Conservation (phyloP, 2,888 invertebrate species). For the Agrotis segetum region DNA sequence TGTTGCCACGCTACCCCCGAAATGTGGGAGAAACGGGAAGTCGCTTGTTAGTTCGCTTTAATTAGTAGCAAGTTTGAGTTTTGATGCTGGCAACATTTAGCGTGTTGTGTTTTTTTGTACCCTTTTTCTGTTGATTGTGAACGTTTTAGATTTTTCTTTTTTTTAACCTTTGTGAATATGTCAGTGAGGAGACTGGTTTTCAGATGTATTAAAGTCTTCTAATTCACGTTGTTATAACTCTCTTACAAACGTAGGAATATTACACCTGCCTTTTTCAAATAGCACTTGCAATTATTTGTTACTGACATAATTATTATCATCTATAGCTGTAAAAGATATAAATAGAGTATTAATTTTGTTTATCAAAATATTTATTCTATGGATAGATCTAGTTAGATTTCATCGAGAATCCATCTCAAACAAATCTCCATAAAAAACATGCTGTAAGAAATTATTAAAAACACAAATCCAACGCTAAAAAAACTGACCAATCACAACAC, state of each 20-base stretch:
- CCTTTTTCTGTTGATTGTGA: constrained; percentile 50
- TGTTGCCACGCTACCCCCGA: constrained; percentile 78
- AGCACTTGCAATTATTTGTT: no score
- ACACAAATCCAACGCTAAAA: constrained; percentile 28
- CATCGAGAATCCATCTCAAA: neutral
- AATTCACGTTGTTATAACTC: no score
- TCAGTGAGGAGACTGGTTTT: neutral
- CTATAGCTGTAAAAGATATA: no score
- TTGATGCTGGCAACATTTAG: constrained; percentile 76
- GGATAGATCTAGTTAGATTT: neutral
- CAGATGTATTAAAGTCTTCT: no score
- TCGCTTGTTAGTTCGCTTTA: constrained; percentile 88
- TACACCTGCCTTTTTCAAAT: no score
- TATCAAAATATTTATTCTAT: neutral
- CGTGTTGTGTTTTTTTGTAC: constrained; percentile 66
- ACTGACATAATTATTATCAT: no score
- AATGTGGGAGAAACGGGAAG: constrained; percentile 82
- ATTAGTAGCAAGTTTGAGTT: constrained; percentile 86
- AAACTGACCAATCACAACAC: constrained; percentile 62
- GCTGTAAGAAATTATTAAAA: neutral
- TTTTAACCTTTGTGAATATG: neutral
- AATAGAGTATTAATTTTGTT: neutral
- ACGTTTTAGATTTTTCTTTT: constrained; percentile 20
- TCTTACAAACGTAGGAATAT: no score
- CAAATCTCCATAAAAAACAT: neutral